phyloP scores from a whole-genome alignment of 1,140 invertebrate genomes.

The Gonioctena quinquepunctata region DNA sequence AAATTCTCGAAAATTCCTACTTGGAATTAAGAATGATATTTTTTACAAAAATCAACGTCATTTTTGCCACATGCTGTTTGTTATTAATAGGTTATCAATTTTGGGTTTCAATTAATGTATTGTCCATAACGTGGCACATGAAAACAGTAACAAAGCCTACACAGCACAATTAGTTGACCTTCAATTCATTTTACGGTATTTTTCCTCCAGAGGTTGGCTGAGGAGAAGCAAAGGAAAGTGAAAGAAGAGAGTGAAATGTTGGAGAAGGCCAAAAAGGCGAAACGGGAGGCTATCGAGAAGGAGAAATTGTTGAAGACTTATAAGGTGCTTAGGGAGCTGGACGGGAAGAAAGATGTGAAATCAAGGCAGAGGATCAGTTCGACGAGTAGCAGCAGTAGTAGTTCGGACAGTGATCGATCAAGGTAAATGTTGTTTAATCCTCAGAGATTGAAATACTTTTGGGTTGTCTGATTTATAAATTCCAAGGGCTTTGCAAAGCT shows the following conservation, averaged over 20 bases:
- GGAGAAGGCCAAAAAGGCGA: conserved; percentile 57
- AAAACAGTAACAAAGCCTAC: no score
- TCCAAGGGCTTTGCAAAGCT: not conserved
- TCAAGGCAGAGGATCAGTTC: conserved; percentile 20
- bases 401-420: conserved; percentile 3
- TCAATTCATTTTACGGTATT: not conserved
- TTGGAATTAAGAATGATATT: no score
- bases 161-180: not conserved
- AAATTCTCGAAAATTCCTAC: no score
- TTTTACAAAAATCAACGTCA: no score
- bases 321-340: conserved; percentile 51
- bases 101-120: no score
- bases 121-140: no score
- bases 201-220: conserved; percentile 53
- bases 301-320: conserved; percentile 52
- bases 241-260: conserved; percentile 58
- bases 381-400: conserved; percentile 17
- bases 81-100: no score
- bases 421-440: conserved; percentile 13
- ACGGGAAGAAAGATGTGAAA: conserved; percentile 38
- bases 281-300: conserved; percentile 52
- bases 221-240: conserved; percentile 55
- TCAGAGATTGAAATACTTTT: not conserved
- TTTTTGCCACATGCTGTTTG: no score
- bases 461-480: not conserved